Base-by-base conservation (phyloP, 2,888 invertebrate genomes). In the Cosmia trapezina region DNA sequence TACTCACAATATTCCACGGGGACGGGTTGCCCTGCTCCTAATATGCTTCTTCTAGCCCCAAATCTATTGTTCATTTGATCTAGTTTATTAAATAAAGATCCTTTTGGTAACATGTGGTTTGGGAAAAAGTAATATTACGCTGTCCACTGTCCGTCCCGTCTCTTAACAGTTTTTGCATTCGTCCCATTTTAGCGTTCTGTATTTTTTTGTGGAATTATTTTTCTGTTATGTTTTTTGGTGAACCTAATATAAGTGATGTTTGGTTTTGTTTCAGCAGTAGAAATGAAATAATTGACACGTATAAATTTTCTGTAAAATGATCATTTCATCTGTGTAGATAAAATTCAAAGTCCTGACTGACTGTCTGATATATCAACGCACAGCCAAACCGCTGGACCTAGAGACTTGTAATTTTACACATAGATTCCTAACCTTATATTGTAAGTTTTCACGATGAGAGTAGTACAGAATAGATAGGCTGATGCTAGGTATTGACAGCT, bases 21-120 rank as follows among this genome's bases (percentile, higher is more conserved):
- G 73, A 72, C 77, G 76, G 82, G 82, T 78, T 78, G 59, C 74
- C 69, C 73, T 51, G 60, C 61, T 83, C 86, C 84, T 91, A 89
- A 91, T 90, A 91, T 86, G 83, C 84, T 88, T 88, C 86, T 90
- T 89, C 86, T 86, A 84, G 72, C 76, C 89, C 89, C 89, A 87
- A 93, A 93, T 91, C 91, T 91, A 92, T 93, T 93, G 93, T 93
- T 93, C 92, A 92, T 93, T 92, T 91, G 93, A 92, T 92, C 91
- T 84, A 89, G 88, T 89, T 90, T 90, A 91, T 90, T 91, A 88
- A 89, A 90, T 89, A 90, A 88, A 89, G 89, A 88, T 90, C 87
- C 83, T 75, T 80, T 81, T 73, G 88, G 89, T 83, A 89, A 89
- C 90, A 91, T 89, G 88, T 90, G 90, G 87, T 85, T 74, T 67